These are phyloP conservation scores for Argyresthia goedartella DNA, from an alignment of 2,888 invertebrate species.

Conservation along the genomic window DNA sequence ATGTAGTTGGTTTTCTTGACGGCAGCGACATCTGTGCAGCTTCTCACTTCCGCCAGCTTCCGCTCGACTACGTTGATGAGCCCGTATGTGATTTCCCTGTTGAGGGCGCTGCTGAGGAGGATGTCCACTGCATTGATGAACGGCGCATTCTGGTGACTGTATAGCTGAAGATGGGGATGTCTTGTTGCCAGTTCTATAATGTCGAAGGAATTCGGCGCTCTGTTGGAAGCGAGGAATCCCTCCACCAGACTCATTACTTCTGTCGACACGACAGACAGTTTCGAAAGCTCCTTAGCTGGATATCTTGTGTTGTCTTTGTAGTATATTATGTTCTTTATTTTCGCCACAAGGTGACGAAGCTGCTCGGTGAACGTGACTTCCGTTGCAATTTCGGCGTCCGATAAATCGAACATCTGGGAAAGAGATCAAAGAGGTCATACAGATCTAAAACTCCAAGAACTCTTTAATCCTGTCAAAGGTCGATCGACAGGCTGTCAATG, in stretches of 20 bases:
- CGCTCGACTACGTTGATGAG: constrained; percentile 61
- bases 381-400: constrained; percentile 73
- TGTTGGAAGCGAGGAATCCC: constrained; percentile 65
- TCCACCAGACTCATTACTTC: constrained; percentile 73
- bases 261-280: constrained; percentile 69
- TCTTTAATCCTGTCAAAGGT: no score
- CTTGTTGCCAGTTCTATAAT: constrained; percentile 54
- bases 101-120: constrained; percentile 56
- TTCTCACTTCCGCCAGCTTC: constrained; percentile 58
- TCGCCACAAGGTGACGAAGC: constrained; percentile 63
- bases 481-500: no score
- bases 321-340: constrained; percentile 60
- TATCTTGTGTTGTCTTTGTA: constrained; percentile 55
- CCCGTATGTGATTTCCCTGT: constrained; percentile 62
- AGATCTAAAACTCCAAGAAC: neutral
- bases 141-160: constrained; percentile 60
- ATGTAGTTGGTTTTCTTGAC: constrained; percentile 61
- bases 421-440: neutral
- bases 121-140: constrained; percentile 64
- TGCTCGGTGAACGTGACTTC: constrained; percentile 80
- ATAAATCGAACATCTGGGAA: constrained; percentile 77
- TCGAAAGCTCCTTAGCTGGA: constrained; percentile 66
- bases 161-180: constrained; percentile 58
- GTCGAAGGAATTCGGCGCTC: constrained; percentile 59
- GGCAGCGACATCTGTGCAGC: constrained; percentile 46